Base-by-base conservation (phyloP, 2,888 invertebrate genomes). In the Lasioglossum figueresi region DNA sequence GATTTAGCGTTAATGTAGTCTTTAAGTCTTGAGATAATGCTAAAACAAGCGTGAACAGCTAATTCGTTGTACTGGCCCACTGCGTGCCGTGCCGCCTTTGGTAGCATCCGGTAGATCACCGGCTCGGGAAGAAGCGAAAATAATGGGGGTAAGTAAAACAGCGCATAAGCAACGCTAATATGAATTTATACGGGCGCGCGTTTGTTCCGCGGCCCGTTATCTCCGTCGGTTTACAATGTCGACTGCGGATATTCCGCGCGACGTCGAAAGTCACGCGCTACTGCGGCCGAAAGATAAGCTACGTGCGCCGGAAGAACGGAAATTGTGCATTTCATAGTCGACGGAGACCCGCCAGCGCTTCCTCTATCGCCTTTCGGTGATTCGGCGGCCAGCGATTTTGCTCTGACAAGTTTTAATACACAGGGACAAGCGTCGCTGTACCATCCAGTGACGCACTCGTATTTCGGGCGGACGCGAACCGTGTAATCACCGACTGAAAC, bases 281-380 rank as follows among this genome's bases (percentile, higher is more conserved):
- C 82, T 83, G 86, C 80, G 79, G 72, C 79, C 79, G 83, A 87
- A 88, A 89, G 89, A 89, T 89, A 89, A 89, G 83, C 84, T 81
- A 80, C 78, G 82, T 79, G 75, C 82, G 34, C 52, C 63, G 81
- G 81, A 87, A 80, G 77, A 83, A 78, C 77, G 80, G 85, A 85
- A 84, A 89, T 88, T 89, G 83, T 72, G 79, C 80, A 80, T 84
- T 86, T 76, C 89, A 76, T 84, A 84, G 77, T 68, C 82, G 86
- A 56, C 71, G 56, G 45, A 56, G 77, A 78, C 52, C 68, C 68
- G 68, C 10, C 68, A 23, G 37, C 37, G 37, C n/a, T 37, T 16
- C 72, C n/a, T 40, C 37, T 56, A 75, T 71, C 66, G 52, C 68
- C 27, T 72, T 72, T 37, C 16, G 31, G 72, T 31, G 45, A 72